These are phyloP conservation scores for Microcebus lehilahytsara DNA, from an alignment of 2,113 vertebrate species.

Conservation along the genomic window DNA sequence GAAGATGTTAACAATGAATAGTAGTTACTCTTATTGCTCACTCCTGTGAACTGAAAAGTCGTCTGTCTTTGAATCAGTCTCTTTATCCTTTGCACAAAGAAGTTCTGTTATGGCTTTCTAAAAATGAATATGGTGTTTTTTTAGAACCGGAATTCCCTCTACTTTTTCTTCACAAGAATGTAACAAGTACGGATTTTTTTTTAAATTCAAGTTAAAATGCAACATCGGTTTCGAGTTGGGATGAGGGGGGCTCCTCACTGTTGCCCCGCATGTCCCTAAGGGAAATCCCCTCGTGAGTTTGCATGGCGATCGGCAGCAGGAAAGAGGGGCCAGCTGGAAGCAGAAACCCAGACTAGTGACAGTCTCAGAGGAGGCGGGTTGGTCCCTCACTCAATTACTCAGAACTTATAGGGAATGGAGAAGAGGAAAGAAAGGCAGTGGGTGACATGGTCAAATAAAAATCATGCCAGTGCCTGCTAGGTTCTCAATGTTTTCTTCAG, in stretches of 20 bases:
- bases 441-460: neutral
- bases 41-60: conserved; percentile 35
- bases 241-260: neutral
- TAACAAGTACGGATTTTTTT: neutral
- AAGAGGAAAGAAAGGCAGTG: neutral
- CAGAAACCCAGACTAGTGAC: neutral
- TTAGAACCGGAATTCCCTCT: conserved; percentile 39
- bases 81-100: conserved; percentile 50
- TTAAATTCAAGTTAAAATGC: neutral
- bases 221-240: neutral
- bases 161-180: conserved; percentile 9
- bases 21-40: neutral
- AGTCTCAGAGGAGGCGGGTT: neutral
- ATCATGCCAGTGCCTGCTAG: neutral
- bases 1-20: conserved; percentile 15
- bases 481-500: neutral
- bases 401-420: neutral
- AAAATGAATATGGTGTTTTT: conserved; percentile 28
- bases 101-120: conserved; percentile 32
- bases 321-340: neutral
- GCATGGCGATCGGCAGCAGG: neutral
- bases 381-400: neutral
- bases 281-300: neutral
- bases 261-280: neutral
- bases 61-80: conserved; percentile 18